Evolutionary conservation across 2,888 invertebrate genomes (phyloP), one percentile per base, ranked within the genome.

Genomic region (Loripinus fragilis): DNA sequence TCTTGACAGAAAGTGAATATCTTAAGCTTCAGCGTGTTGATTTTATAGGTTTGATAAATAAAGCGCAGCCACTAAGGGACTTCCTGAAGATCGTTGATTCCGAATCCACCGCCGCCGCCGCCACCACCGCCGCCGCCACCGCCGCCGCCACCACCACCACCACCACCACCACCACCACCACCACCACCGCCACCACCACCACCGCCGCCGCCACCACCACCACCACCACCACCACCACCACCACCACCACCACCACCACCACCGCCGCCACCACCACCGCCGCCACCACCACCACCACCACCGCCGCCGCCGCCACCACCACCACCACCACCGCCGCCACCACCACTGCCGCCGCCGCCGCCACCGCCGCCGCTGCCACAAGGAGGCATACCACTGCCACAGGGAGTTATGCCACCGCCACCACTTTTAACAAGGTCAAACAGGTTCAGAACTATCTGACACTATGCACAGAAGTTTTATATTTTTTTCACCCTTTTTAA

Each of bases 111-210:
- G n/a, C n/a, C n/a, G n/a, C n/a, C n/a, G n/a, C n/a, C n/a, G n/a
- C n/a, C n/a, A n/a, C n/a, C n/a, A n/a, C n/a, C 30, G 5, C 55
- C 30, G 30, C 55, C 30, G 12, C 55, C 30, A 55, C 55, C 7
- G 12, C 55, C 30, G 68, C 35, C 55, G 38, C 55, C 55, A 55
- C 55, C 55, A 55, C 55, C 38, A 55, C 55, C 55, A 55, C 55
- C 55, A 71, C 35, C 55, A 55, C 55, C 55, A 71, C 55, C 55
- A 55, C 55, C 55, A 55, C 55, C 55, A 55, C 55, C 55, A 71
- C 70, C 50, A 48, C 70, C 50, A 48, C 70, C 50, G 28, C 70
- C 50, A 70, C 70, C 50, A 48, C 50, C 50, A 48, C 70, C 50
- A 30, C 70, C 50, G 50, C 50, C 50, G 28, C 70, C 28, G 15